Conservation (phyloP, 2,888 invertebrate species). For the Platycheirus rosarum region DNA sequence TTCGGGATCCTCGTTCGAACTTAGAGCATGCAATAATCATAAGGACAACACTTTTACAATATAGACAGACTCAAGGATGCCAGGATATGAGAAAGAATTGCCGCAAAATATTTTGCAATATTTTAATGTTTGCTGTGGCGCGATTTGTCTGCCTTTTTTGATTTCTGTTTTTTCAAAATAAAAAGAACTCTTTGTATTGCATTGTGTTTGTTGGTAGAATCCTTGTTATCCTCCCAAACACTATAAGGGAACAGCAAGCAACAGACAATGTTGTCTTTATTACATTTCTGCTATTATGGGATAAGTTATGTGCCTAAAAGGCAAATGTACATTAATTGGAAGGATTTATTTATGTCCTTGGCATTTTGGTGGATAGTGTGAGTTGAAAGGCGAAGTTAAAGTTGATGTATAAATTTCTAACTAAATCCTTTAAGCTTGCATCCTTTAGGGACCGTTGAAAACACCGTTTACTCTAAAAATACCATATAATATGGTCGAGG, state of each 20-base stretch:
- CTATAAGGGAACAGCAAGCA: slow-evolving; percentile 60
- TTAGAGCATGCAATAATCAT: slow-evolving; percentile 54
- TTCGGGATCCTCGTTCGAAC: slow-evolving; percentile 13
- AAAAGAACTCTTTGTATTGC: slow-evolving; percentile 8
- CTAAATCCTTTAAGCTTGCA: slow-evolving; percentile 44
- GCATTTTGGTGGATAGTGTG: neutral
- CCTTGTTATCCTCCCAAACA: slow-evolving; percentile 20
- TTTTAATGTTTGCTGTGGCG: slow-evolving; percentile 61
- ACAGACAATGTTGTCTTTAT: slow-evolving; percentile 74
- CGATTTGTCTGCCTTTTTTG: slow-evolving; percentile 66
- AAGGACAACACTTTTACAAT: slow-evolving; percentile 48
- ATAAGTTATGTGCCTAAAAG: slow-evolving; percentile 70
- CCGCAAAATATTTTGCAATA: slow-evolving; percentile 59
- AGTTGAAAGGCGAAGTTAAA: slow-evolving; percentile 26
- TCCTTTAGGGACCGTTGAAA: slow-evolving; percentile 32
- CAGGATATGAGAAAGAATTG: slow-evolving; percentile 6
- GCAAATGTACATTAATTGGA: slow-evolving; percentile 71
- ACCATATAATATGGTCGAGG: neutral
- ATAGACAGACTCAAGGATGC: neutral
- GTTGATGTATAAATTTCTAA: slow-evolving; percentile 47
- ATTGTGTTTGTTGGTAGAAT: slow-evolving; percentile 39
- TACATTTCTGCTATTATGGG: slow-evolving; percentile 68
- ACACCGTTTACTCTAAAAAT: slow-evolving; percentile 25
- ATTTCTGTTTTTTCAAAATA: slow-evolving; percentile 44
- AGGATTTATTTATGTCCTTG: slow-evolving; percentile 65